Percentiles rank a stretch among this genome's conserved stretches.
These are phyloP conservation scores for Drosophila prolongata DNA, from an alignment of 2,888 invertebrate genomes.

Conservation along the genomic window DNA sequence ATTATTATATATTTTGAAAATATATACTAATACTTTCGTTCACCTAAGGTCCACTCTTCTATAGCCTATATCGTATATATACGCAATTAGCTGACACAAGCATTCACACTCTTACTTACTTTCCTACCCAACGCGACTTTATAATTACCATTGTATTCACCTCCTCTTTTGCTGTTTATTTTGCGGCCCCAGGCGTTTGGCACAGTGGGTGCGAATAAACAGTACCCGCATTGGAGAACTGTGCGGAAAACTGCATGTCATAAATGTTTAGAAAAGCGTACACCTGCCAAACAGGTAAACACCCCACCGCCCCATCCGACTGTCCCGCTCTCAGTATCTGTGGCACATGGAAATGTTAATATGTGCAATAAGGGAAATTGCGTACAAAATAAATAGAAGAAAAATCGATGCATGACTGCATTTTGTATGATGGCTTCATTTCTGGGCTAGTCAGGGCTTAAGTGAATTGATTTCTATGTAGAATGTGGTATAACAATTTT, in stretches of 20 bases:
- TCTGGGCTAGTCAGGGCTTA: constrained; percentile 8
- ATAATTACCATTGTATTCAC: constrained; percentile 47
- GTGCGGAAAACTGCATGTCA: constrained; percentile 36
- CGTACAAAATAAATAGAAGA: constrained; percentile 35
- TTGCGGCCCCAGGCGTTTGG: constrained; percentile 2
- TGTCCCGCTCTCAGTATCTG: background rate
- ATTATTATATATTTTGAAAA: no score
- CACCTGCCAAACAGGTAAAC: constrained; percentile 19
- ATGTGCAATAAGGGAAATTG: constrained; percentile 21
- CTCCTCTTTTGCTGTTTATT: constrained; percentile 18
- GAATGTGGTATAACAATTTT: background rate
- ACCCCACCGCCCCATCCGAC: background rate
- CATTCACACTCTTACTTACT: constrained; percentile 33
- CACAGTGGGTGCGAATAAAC: constrained; percentile 30
- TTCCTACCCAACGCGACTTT: constrained; percentile 44
- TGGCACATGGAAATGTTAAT: constrained; percentile 1
- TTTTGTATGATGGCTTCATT: constrained; percentile 13
- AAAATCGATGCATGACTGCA: constrained; percentile 44
- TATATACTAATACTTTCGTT: no score
- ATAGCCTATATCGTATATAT: constrained; percentile 1
- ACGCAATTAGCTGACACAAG: constrained; percentile 59
- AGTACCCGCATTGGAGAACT: constrained; percentile 10
- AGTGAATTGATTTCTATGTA: background rate
- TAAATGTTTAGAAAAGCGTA: constrained; percentile 23
- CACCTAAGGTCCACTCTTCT: background rate